Conservation (phyloP, 2,113 vertebrate species). For the Illadopsis cleaveri region DNA sequence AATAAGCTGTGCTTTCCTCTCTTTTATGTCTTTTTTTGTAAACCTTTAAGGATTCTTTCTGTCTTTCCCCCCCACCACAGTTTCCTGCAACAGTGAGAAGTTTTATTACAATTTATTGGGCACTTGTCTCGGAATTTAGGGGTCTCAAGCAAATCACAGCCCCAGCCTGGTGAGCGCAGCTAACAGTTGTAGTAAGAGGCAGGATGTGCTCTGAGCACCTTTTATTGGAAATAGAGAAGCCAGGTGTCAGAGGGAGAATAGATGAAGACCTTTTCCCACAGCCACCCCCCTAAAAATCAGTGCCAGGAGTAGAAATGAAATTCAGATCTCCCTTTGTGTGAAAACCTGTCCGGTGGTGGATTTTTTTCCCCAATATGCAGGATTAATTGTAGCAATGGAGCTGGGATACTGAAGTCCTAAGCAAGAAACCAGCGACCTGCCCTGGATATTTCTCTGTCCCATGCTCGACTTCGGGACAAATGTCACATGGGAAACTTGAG, state of each 20-base stretch:
- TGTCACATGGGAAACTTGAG: rapidly evolving
- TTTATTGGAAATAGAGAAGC: background rate
- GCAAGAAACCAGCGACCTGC: background rate
- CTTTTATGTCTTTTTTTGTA: background rate
- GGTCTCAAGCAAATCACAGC: background rate
- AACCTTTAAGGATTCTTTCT: background rate
- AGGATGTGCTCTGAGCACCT: background rate
- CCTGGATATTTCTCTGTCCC: background rate
- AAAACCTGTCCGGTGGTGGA: background rate
- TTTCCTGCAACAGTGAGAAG: background rate
- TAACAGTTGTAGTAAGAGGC: background rate
- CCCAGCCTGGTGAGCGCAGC: background rate
- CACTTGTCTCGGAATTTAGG: background rate
- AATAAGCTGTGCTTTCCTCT: background rate
- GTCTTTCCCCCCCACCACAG: background rate
- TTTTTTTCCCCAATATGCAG: rapidly evolving
- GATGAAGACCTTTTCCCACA: background rate
- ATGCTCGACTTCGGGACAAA: rapidly evolving
- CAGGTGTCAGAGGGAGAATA: background rate
- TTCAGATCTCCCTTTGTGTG: background rate
- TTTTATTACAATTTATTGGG: background rate
- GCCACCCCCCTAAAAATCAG: background rate
- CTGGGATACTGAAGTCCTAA: background rate
- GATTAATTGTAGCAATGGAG: background rate
- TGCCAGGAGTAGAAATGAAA: background rate